A percentile compares a stretch with the other conserved stretches of the same genome.
phyloP scores from a whole-genome alignment of 35 echinoderm and acorn worm species.

The Lytechinus variegatus region DNA sequence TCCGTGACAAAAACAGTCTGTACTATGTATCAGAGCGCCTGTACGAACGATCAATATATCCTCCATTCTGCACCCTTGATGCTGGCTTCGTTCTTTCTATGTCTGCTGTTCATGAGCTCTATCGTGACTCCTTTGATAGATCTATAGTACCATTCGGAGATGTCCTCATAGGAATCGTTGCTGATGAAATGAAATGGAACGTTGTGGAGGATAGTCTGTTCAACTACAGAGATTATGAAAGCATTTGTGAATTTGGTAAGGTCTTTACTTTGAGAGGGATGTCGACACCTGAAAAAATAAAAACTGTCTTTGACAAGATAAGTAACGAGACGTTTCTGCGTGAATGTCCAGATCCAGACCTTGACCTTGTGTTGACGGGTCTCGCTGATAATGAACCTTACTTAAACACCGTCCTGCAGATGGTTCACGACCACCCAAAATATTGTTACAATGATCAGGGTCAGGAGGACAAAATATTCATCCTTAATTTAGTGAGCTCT shows the following conservation, averaged over 20 bases:
- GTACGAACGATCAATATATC: constrained; percentile 53
- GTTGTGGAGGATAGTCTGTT: constrained; percentile 67
- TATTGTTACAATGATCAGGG: constrained; percentile 61
- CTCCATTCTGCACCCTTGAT: constrained; percentile 86
- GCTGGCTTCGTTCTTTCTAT: constrained; percentile 77
- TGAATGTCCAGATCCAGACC: constrained; percentile 79
- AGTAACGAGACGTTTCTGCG: constrained; percentile 71
- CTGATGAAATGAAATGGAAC: constrained; percentile 59
- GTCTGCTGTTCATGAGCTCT: constrained; percentile 54
- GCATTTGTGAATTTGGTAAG: constrained; percentile 69
- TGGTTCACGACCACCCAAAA: constrained; percentile 74
- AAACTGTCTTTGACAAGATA: constrained; percentile 61
- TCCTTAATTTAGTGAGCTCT: constrained; percentile 78
- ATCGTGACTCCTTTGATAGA: constrained; percentile 55
- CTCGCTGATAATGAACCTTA: constrained; percentile 62
- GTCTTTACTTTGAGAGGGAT: constrained; percentile 78
- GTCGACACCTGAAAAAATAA: constrained; percentile 45
- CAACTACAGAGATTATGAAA: constrained; percentile 65
- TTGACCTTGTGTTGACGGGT: constrained; percentile 64
- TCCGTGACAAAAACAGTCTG: constrained; percentile 61
- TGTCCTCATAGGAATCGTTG: constrained; percentile 69
- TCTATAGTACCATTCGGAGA: constrained; percentile 79
- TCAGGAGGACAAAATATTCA: constrained; percentile 67
- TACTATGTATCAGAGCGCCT: constrained; percentile 68
- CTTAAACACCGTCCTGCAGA: constrained; percentile 54